Conservation (phyloP, 2,113 vertebrate species). For the Malaclemys terrapin region DNA sequence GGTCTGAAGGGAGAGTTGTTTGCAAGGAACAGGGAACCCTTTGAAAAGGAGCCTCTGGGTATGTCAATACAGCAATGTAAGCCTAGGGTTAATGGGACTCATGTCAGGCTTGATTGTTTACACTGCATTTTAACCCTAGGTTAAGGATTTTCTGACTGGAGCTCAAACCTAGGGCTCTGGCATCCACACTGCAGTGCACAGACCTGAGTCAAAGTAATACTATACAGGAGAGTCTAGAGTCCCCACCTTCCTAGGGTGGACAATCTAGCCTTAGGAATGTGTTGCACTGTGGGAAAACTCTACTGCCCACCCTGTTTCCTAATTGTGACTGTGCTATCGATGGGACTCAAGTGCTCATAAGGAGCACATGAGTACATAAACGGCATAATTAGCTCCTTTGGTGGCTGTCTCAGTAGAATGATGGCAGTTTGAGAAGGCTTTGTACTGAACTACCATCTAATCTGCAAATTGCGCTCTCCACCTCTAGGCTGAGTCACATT, state of each 20-base stretch:
- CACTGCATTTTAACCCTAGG: not conserved
- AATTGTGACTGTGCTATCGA: not conserved
- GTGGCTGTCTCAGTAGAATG: not conserved
- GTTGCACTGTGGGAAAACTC: not conserved
- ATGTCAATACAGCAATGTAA: too few species aligned
- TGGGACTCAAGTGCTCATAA: not conserved
- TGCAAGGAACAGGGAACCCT: too few species aligned
- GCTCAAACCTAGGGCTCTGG: not conserved
- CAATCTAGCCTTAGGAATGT: not conserved
- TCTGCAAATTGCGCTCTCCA: not conserved
- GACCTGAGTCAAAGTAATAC: not conserved
- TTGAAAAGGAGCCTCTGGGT: too few species aligned
- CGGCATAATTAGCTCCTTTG: not conserved
- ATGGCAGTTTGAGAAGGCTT: not conserved
- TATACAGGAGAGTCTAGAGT: not conserved
- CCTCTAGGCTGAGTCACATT: not conserved
- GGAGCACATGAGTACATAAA: not conserved
- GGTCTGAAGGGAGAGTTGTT: too few species aligned
- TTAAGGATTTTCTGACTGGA: not conserved
- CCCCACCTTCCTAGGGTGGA: not conserved
- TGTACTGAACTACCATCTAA: not conserved
- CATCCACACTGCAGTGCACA: not conserved
- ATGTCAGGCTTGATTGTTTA: too few species aligned
- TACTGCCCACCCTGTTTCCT: not conserved
- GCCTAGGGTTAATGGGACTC: too few species aligned